Base-by-base conservation (phyloP, 2,797 vertebrate species). In the Hypotaenidia okinawae region DNA sequence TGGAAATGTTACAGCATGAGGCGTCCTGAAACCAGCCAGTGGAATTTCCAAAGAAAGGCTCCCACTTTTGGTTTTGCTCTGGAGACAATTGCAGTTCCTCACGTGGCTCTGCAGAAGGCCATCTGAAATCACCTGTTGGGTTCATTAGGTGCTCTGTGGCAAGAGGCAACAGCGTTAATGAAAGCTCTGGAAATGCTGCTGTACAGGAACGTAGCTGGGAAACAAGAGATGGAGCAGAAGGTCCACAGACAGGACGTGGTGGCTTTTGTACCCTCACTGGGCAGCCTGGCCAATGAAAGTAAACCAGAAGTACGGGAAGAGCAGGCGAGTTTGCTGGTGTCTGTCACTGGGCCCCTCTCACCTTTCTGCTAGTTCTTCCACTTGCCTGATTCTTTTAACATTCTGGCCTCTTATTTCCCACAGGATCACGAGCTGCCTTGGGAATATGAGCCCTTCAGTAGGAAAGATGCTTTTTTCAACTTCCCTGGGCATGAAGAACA, bases 391-490 rank as follows among this genome's bases (percentile, higher is more conserved):
- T 87, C 72, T 87, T 87, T 72, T 59, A 30, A 69, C 19, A 64
- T 18, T 39, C 68, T 30, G 21, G 6, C 16, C 16, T 3, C 13
- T 41, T 86, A 67, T 57, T 7, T 51, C 59, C 35, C 52, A 2
- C 70, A 97, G 97, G 89, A 73, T 49, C 28, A 25, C 6, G 78
- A 84, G 54, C 37, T 93, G 41, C 32, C 54, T 94, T 83, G 62
- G 69, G 92, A 98, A 52, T 64, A 87, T 90, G 69, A 98, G 95
- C 28, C 96, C 87, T 32, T 63, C 90, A 78, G 96, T 95, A 47
- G 77, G 95, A 89, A 95, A 30, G 72, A 47, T n/a, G 32, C 4
- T 22, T 84, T 84, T n/a, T 16, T 35, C 74, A 85, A 47, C 69
- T 78, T 90, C n/a, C 70, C 37, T 51, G 82, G 58, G 13, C 16